Evolutionary conservation across 1,140 invertebrate genomes (phyloP).

Genomic region (Brachionus plicatilis): DNA sequence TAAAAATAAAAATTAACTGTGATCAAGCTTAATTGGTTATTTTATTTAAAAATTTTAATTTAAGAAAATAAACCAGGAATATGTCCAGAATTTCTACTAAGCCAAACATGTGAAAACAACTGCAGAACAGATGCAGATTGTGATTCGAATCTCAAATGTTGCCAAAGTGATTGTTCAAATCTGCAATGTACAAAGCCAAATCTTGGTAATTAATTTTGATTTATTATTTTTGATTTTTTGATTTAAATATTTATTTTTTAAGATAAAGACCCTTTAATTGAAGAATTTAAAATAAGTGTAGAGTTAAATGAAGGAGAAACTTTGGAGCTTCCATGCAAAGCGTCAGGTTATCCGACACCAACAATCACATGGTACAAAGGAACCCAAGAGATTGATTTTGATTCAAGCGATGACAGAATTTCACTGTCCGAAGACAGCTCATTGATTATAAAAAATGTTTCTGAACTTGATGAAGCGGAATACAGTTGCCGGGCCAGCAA

Average conservation of each 20-base stretch:
- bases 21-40: not conserved
- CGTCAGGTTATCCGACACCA: conserved; percentile 44
- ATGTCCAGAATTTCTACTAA: not conserved
- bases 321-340: conserved; percentile 44
- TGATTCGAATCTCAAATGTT: not conserved
- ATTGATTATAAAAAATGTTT: conserved; percentile 12
- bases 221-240: not conserved
- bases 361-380: conserved; percentile 44
- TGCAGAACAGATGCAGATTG: not conserved
- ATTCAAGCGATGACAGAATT: not conserved
- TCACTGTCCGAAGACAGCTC: not conserved
- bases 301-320: conserved; percentile 44
- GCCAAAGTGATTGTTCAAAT: not conserved
- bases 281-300: conserved; percentile 11
- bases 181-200: not conserved
- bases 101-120: not conserved
- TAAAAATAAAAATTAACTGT: not conserved
- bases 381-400: conserved; percentile 31
- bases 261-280: conserved; percentile 15
- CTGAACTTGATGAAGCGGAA: not conserved
- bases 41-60: not conserved
- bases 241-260: not conserved
- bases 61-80: conserved; percentile 10
- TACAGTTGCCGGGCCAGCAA: conserved; percentile 33
- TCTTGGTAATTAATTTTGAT: not conserved